Percentiles rank a stretch among this genome's conserved stretches.
These are phyloP conservation scores for Erannis defoliaria DNA, from an alignment of 2,888 invertebrate species.

Conservation along the genomic window DNA sequence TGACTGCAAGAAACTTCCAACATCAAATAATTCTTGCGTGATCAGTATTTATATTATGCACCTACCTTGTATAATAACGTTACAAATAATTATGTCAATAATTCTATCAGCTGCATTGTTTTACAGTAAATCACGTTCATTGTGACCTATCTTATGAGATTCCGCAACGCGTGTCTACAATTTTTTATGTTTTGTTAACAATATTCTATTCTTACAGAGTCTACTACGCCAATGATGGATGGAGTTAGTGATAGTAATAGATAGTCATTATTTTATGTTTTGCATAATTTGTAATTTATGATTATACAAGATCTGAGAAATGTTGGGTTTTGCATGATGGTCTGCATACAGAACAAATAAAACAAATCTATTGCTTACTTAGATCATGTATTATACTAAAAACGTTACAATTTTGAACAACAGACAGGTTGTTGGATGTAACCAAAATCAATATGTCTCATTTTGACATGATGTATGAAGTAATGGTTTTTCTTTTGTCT, in stretches of 20 bases:
- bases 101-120: conserved; percentile 26
- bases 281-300: conserved; percentile 16
- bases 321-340: neutral
- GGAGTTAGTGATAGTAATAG: neutral
- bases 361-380: neutral
- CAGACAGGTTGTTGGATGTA: too few species aligned
- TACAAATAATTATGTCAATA: conserved; percentile 23
- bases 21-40: conserved; percentile 11
- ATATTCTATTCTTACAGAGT: neutral
- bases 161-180: conserved; percentile 19
- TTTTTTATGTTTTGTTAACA: conserved; percentile 17
- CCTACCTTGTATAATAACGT: conserved; percentile 9
- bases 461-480: too few species aligned
- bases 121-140: conserved; percentile 30
- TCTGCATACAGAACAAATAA: neutral
- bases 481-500: too few species aligned
- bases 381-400: neutral
- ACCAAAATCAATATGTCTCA: too few species aligned
- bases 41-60: conserved; percentile 23
- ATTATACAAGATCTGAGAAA: neutral
- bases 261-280: conserved; percentile 3
- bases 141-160: conserved; percentile 19
- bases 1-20: conserved; percentile 19
- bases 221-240: conserved; percentile 13
- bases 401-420: too few species aligned